Evolutionary conservation across 2,888 invertebrate species (phyloP).

Genomic region (Exephanes ischioxanthus): DNA sequence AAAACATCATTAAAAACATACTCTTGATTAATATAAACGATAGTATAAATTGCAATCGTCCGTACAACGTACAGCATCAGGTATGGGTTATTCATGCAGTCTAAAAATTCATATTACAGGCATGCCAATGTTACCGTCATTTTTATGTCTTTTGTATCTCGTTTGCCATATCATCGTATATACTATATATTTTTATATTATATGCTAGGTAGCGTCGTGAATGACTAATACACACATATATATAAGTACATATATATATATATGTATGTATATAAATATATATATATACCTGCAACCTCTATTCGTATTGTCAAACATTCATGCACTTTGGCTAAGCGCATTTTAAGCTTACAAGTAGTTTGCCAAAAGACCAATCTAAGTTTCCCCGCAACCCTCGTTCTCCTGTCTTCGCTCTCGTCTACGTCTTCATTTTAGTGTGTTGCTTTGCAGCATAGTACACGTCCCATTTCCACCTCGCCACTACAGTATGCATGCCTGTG

Average conservation of each 20-base stretch:
- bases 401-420: conserved; percentile 37
- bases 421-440: conserved; percentile 40
- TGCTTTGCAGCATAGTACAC: conserved; percentile 24
- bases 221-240: conserved; percentile 43
- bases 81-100: conserved; percentile 27
- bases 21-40: conserved; percentile 19
- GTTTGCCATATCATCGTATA: conserved; percentile 24
- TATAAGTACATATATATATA: conserved; percentile 63
- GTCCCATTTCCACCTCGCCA: conserved; percentile 1
- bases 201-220: conserved; percentile 16
- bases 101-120: conserved; percentile 28
- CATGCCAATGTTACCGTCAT: neutral
- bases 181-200: conserved; percentile 38
- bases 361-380: conserved; percentile 68
- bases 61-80: conserved; percentile 21
- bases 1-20: conserved; percentile 24
- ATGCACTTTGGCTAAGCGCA: conserved; percentile 80
- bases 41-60: conserved; percentile 34
- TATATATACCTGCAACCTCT: conserved; percentile 77
- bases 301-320: conserved; percentile 82
- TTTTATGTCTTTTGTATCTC: conserved; percentile 23
- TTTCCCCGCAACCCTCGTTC: conserved; percentile 57
- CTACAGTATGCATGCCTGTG: neutral
- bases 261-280: conserved; percentile 70
- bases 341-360: conserved; percentile 74